phyloP scores from a whole-genome alignment of 2,888 invertebrate genomes.

The Drepana falcataria region DNA sequence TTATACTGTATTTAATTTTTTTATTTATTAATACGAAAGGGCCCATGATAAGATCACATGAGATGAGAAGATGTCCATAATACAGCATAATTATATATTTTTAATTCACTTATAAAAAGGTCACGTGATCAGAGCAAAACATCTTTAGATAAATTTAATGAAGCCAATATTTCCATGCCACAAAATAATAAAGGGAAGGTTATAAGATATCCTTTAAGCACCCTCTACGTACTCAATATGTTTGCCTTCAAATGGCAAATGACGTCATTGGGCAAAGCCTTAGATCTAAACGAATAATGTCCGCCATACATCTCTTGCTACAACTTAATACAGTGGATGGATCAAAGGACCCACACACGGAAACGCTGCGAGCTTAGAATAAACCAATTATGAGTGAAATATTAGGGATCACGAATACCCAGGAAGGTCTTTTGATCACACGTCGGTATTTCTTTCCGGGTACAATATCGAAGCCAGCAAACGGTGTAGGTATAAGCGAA shows the following conservation, averaged over 20 bases:
- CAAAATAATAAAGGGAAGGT: conserved; percentile 20
- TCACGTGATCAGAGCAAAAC: background rate
- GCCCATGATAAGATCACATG: too few species aligned
- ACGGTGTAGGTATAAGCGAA: conserved; percentile 55
- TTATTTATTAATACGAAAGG: too few species aligned
- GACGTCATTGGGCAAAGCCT: conserved; percentile 59
- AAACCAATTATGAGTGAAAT: conserved; percentile 80
- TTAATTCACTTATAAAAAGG: conserved; percentile 4
- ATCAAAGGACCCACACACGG: conserved; percentile 74
- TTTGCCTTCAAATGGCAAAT: conserved; percentile 45
- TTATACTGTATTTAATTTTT: too few species aligned
- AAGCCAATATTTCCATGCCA: conserved; percentile 16
- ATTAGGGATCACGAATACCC: conserved; percentile 72
- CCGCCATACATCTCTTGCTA: conserved; percentile 65
- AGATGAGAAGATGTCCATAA: too few species aligned
- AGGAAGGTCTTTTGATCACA: conserved; percentile 71
- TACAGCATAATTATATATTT: too few species aligned
- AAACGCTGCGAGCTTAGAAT: conserved; percentile 73
- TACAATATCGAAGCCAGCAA: conserved; percentile 64
- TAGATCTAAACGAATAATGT: conserved; percentile 66
- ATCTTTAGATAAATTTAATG: conserved; percentile 6
- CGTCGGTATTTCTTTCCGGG: conserved; percentile 61
- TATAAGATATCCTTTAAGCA: conserved; percentile 31
- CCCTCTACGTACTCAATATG: conserved; percentile 25
- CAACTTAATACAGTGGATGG: conserved; percentile 73